Conservation (phyloP, 2,113 vertebrate genomes). For the Oryctolagus cuniculus region mOryCun1.1 NC_091438.1:158434001-158434500, state of each 20-base stretch:
- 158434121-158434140: constrained; percentile 23
- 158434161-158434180: neutral
- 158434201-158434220: neutral
- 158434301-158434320: neutral
- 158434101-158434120: constrained; percentile 58
- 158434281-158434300: neutral
- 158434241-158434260: neutral
- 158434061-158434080: constrained; percentile 8
- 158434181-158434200: constrained; percentile 3
- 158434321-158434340: neutral
- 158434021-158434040: constrained; percentile 70
- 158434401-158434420: neutral
- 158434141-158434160: constrained; percentile 41
- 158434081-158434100: constrained; percentile 6
- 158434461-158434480: constrained; percentile 11
- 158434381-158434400: constrained; percentile 11
- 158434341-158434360: constrained; percentile 24
- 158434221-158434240: neutral
- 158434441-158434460: neutral
- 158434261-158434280: constrained; percentile 10
- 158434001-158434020: rapidly evolving
- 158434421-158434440: neutral
- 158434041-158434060: neutral
- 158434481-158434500: neutral
- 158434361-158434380: constrained; percentile 52